Base-by-base conservation (phyloP, 2,797 vertebrate species). In the Sebastes paucispinis region DNA sequence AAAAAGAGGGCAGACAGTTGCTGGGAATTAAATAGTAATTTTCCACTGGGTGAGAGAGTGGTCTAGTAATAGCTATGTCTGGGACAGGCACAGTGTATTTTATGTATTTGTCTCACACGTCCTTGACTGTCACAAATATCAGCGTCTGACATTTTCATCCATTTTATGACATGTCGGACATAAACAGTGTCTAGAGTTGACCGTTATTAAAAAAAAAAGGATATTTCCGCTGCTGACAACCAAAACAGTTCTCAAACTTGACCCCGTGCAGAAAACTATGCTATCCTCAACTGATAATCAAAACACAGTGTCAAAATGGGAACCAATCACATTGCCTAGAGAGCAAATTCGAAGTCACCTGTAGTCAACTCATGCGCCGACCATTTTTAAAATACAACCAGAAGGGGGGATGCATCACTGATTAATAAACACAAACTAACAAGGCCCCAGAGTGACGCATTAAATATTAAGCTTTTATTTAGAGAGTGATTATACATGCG, bases 121-220 rank as follows among this genome's bases (percentile, higher is more conserved):
- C 88, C 83, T 88, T 92, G 69, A 83, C 79, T 85, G 85, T 77
- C 76, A 82, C 73, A 86, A 79, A 84, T 86, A 85, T 70, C 78
- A 55, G 5, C 54, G 50, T 10, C 71, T 90, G 85, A 88, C 88
- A 84, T 87, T 91, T 93, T 18, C 62, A 65, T 79, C 59, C 6
- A 59, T 81, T 77, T 32, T 81, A 8, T 88, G 73, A 78, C 82
- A 83, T 64, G 80, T 58, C 12, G 32, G 73, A 75, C 77, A 81
- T 87, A 89, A 91, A 91, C 54, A 52, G n/a, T 55, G 77, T 89
- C 83, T 77, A 10, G 34, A 69, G 69, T 34, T 65, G 73, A 77
- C 85, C 74, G 25, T 82, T 79, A 82, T 71, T 32, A 24, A 12
- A 50, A 43, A 79, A 77, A 84, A 73, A 79, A 74, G 64, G 62